Evolutionary conservation across 1,140 invertebrate genomes (phyloP), one percentile per base, ranked within the genome.

Genomic region (Macrocentrus cingulum): DNA sequence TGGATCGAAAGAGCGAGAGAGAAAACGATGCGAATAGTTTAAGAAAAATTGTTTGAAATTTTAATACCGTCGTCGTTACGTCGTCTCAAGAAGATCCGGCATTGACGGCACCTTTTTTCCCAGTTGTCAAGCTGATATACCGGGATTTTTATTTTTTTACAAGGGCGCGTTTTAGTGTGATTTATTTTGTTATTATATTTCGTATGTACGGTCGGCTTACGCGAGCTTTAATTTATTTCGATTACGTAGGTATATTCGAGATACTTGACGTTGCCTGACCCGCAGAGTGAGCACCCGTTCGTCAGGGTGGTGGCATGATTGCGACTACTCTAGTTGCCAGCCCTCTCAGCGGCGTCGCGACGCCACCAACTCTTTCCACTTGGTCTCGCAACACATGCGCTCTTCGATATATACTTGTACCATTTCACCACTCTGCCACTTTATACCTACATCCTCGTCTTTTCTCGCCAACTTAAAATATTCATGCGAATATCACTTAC

Each of bases 301-400:
- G 71, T 71, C 70, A 73, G 72, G 66, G 66, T 75, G 73, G 69
- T 79, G 76, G 74, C 78, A 76, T 79, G 69, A 71, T 76, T 74
- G 69, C 75, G 71, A 73, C 74, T 80, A 68, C 61, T n/a, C 66
- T 59, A 57, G 48, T 37, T 15, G 45, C 39, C 66, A 66, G 65
- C 60, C 63, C 65, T 61, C 66, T 50, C 49, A 60, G 65, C 64
- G 63, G 50, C 68, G 69, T 64, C 68, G 67, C 69, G 67, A 65
- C 66, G 65, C 66, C 65, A 59, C 58, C 61, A 29, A 9, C 25
- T 29, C 25, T 29, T 29, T 9, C 25, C 13, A 56, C 60, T 44
- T 64, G 52, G 56, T 61, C 6, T 32, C 63, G 13, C 45, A 65
- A 65, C 61, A 67, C 69, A 70, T 69, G 68, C 69, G 72, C 71